Conservation (phyloP, 2,888 invertebrate genomes). For the Aleiodes testaceus region DNA sequence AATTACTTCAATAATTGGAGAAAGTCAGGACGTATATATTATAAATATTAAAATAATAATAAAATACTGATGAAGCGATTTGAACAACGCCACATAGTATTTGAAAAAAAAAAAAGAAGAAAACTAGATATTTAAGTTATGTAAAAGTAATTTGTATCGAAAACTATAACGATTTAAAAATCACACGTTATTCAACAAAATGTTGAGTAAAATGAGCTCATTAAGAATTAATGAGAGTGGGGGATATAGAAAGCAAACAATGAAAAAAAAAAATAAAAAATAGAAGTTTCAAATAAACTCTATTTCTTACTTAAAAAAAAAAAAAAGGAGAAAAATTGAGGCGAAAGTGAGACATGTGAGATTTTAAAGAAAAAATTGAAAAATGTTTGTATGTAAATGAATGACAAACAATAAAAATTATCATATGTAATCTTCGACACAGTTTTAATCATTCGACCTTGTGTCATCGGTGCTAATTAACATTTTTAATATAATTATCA, state of each 20-base stretch:
- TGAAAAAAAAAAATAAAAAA: conserved; percentile 52
- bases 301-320: too few relatives aligned
- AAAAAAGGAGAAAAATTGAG: too few relatives aligned
- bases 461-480: conserved; percentile 9
- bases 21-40: conserved; percentile 42
- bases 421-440: conserved; percentile 45
- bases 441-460: conserved; percentile 26
- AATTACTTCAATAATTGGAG: conserved; percentile 2
- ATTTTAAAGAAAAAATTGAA: neutral
- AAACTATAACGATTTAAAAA: conserved; percentile 47
- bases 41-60: conserved; percentile 30
- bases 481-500: neutral
- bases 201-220: neutral
- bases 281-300: conserved; percentile 2
- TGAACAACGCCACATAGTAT: conserved; percentile 60
- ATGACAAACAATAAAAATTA: conserved; percentile 66
- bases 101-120: conserved; percentile 44
- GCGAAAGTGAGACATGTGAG: neutral
- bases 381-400: conserved; percentile 70
- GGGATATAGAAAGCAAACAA: conserved; percentile 31
- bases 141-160: conserved; percentile 58
- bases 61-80: conserved; percentile 50
- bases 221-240: conserved; percentile 37
- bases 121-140: conserved; percentile 53
- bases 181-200: conserved; percentile 11